These are phyloP conservation scores for Sarcophaga rosellei DNA, from an alignment of 2,888 invertebrate genomes.

Conservation along the genomic window DNA sequence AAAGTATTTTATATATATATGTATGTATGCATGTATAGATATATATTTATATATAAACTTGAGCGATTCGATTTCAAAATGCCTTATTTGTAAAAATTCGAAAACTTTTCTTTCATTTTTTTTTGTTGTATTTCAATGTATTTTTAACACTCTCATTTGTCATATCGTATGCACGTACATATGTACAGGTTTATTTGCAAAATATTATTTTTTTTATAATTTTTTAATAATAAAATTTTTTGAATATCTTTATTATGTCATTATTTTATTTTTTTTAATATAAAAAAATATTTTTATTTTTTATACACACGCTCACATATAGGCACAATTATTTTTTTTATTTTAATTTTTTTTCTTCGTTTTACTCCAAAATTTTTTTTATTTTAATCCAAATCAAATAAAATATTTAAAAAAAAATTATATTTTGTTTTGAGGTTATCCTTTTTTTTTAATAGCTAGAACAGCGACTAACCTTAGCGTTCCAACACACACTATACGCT, in stretches of 20 bases:
- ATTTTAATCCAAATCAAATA: constrained; percentile 15
- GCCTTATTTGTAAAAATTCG: constrained; percentile 78
- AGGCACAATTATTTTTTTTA: constrained; percentile 52
- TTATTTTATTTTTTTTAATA: not conserved
- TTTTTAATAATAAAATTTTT: constrained; percentile 11
- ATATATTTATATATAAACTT: constrained; percentile 24
- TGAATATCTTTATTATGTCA: constrained; percentile 41
- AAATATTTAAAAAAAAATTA: constrained; percentile 42
- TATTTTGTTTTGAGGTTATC: constrained; percentile 59
- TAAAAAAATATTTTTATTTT: not conserved
- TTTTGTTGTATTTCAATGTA: constrained; percentile 1
- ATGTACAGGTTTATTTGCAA: not conserved
- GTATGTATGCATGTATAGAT: not conserved
- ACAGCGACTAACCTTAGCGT: constrained; percentile 81
- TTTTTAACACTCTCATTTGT: constrained; percentile 35
- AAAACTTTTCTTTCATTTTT: constrained; percentile 57
- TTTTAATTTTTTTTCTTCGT: constrained; percentile 23
- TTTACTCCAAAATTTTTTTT: constrained; percentile 25
- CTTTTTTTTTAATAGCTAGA: constrained; percentile 61
- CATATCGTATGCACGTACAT: not conserved
- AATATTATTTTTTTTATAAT: constrained; percentile 24
- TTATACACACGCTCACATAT: constrained; percentile 60
- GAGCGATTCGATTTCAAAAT: constrained; percentile 80
- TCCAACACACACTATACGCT: constrained; percentile 82
- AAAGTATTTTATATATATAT: constrained; percentile 57